Base-by-base conservation (phyloP, 2,888 invertebrate genomes). In the Drosophila fulvimacula region DNA sequence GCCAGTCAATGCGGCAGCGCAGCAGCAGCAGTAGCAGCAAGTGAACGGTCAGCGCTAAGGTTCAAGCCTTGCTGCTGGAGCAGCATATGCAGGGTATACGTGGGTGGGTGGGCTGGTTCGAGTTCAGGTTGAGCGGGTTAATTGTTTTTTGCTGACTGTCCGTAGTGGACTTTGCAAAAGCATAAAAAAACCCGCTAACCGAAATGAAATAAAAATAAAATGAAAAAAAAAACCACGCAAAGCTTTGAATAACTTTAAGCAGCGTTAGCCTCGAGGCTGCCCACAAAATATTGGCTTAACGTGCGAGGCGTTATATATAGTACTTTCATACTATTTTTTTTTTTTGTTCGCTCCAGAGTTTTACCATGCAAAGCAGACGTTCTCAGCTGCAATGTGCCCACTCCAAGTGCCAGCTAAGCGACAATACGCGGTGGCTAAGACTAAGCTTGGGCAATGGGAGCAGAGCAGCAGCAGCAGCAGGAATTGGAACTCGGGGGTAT, bases 221-320 rank as follows among this genome's bases (percentile, higher is more conserved):
- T 27, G 27, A 46, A n/a, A 62, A 38, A 17, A n/a, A 49, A 75
- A 55, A 56, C 48, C 67, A 55, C 56, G 53, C 62, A 56, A 48
- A 85, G 86, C 86, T 85, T 79, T 79, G 73, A 85, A 88, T 88
- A 82, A 88, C 80, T 82, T 86, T 86, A 76, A 79, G 63, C 88
- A 74, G 70, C 58, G 58, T 48, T 61, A 51, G 61, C 73, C 68
- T 67, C 42, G 39, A 62, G 64, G 39, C 53, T 60, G 44, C 48
- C 80, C 88, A 65, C 86, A 82, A 85, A 82, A 88, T 85, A 82
- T 85, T 85, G 86, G 88, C 82, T 82, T 85, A 82, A 76, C 86
- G 82, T 76, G 70, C 71, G 63, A 66, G 82, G 82, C 82, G 75
- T 75, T 87, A 66, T 71, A 71, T 46, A 21, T 30, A 19, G n/a